phyloP scores from a whole-genome alignment of 2,113 vertebrate species.

The Illadopsis cleaveri region DNA sequence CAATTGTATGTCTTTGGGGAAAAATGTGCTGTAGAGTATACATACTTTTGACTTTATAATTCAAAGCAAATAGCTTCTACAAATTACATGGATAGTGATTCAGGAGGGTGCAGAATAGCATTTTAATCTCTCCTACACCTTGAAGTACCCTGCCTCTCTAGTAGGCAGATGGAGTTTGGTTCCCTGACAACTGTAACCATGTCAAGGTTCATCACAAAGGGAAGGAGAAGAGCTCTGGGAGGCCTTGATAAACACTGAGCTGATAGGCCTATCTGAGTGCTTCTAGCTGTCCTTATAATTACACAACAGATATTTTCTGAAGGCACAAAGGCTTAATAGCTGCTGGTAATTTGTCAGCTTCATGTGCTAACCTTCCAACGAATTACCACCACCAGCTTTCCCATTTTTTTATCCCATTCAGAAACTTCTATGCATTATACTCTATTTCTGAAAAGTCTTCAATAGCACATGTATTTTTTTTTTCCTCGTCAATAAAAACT shows the following conservation, averaged over 20 bases:
- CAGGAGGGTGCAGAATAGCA: neutral
- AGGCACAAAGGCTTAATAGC: neutral
- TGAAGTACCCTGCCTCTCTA: neutral
- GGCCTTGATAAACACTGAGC: neutral
- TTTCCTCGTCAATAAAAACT: neutral
- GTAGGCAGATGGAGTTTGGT: neutral
- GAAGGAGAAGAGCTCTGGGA: neutral
- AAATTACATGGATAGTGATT: neutral
- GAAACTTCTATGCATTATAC: neutral
- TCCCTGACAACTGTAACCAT: constrained; percentile 57
- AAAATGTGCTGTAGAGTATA: neutral
- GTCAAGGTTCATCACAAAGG: constrained; percentile 23
- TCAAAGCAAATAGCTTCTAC: neutral
- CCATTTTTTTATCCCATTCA: neutral
- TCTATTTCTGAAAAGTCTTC: neutral
- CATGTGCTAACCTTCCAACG: neutral
- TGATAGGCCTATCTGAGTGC: neutral
- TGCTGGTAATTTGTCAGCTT: constrained; percentile 1
- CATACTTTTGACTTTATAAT: neutral
- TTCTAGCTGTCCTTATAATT: neutral
- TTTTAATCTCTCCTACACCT: neutral
- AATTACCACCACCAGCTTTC: neutral
- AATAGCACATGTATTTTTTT: neutral
- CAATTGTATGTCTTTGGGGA: neutral
- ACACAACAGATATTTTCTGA: neutral